A percentile compares a stretch with the other conserved stretches of the same genome.
Evolutionary conservation across 2,888 invertebrate species (phyloP).

Genomic region (Achlya flavicornis): DNA sequence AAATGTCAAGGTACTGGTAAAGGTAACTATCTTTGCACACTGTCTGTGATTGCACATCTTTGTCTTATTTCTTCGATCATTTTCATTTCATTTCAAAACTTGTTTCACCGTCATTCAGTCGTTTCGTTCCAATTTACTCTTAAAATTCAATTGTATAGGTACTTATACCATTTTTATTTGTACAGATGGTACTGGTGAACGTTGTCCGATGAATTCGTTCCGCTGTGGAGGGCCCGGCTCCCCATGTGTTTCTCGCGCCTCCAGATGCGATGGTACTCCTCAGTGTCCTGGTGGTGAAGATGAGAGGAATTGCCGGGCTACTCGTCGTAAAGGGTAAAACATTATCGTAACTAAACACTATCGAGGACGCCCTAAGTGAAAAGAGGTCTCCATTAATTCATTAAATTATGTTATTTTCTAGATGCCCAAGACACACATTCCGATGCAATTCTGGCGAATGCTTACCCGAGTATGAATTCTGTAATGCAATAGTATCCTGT

Average conservation of each 20-base stretch:
- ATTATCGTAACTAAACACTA: too few species aligned
- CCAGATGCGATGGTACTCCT: constrained; percentile 90
- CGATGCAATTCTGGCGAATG: constrained; percentile 94
- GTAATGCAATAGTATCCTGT: constrained; percentile 94
- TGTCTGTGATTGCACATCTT: constrained; percentile 37
- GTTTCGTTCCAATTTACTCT: background rate
- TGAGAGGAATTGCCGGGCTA: constrained; percentile 86
- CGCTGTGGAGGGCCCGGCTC: constrained; percentile 86
- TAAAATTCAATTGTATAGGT: background rate
- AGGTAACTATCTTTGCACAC: constrained; percentile 69
- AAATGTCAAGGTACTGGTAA: constrained; percentile 86
- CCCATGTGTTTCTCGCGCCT: constrained; percentile 90
- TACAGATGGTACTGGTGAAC: constrained; percentile 71
- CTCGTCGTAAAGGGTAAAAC: constrained; percentile 80
- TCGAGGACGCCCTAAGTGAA: too few species aligned
- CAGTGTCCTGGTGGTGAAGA: constrained; percentile 92
- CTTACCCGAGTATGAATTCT: constrained; percentile 95
- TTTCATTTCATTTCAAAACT: constrained; percentile 21
- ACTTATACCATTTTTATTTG: constrained; percentile 15
- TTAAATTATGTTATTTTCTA: constrained; percentile 43
- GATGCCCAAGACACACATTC: constrained; percentile 92
- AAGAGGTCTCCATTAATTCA: constrained; percentile 10
- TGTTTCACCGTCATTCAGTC: background rate
- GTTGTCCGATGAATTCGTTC: constrained; percentile 89
- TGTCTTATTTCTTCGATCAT: constrained; percentile 22